Conservation (phyloP, 2,888 invertebrate species). For the Amphipoea lucens region DNA sequence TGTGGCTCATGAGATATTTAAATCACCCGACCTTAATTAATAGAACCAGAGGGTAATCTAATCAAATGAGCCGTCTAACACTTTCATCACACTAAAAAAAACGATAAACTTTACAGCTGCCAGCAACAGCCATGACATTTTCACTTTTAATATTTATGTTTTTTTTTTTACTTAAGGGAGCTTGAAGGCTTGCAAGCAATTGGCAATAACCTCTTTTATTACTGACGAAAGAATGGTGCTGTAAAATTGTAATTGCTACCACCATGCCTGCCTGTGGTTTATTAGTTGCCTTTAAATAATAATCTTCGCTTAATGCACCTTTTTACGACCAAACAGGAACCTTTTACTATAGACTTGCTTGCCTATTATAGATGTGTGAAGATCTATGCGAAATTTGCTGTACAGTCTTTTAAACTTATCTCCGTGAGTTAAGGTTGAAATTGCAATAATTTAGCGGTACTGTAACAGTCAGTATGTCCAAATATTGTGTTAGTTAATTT, state of each 20-base stretch:
- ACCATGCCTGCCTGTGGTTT: conserved; percentile 65
- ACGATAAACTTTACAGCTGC: background rate
- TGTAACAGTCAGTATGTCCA: background rate
- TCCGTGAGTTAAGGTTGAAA: background rate
- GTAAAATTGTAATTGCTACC: conserved; percentile 70
- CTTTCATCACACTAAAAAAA: background rate
- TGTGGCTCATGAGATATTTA: background rate
- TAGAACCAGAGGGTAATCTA: background rate
- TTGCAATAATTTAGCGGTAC: background rate
- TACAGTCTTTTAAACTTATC: conserved; percentile 8
- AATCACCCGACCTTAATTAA: background rate
- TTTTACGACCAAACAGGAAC: conserved; percentile 60
- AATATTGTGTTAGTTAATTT: conserved; percentile 21
- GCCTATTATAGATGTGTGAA: conserved; percentile 9
- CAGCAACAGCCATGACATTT: background rate
- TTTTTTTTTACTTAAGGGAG: conserved; percentile 21
- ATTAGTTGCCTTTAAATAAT: conserved; percentile 68
- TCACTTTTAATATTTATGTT: background rate
- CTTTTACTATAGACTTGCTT: conserved; percentile 30
- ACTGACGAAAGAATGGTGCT: conserved; percentile 60
- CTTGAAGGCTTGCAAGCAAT: conserved; percentile 45
- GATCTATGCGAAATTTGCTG: background rate
- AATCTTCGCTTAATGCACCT: conserved; percentile 58
- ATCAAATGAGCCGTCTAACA: background rate
- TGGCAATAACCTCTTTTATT: conserved; percentile 62